Evolutionary conservation across 2,888 invertebrate genomes (phyloP).

Genomic region (Tachina lurida): DNA sequence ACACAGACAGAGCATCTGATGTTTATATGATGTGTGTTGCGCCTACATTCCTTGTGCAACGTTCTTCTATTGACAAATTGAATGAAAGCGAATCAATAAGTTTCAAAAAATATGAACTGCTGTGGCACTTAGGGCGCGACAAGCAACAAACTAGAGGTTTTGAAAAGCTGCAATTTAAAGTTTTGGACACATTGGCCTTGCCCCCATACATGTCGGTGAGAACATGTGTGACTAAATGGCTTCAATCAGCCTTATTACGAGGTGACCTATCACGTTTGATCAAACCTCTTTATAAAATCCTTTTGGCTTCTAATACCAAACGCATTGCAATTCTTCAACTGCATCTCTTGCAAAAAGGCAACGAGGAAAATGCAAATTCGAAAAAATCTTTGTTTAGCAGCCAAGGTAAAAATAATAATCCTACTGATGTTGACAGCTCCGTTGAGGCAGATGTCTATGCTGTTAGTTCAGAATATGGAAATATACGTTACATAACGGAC

Average conservation of each 20-base stretch:
- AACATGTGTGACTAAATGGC: constrained; percentile 89
- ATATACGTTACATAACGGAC: constrained; percentile 85
- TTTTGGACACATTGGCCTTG: constrained; percentile 83
- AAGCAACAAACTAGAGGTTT: constrained; percentile 83
- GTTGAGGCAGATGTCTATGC: constrained; percentile 88
- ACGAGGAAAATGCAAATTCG: constrained; percentile 75
- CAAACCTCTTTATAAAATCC: constrained; percentile 89
- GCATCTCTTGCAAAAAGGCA: constrained; percentile 85
- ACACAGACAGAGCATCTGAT: constrained; percentile 79
- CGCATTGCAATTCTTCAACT: constrained; percentile 91
- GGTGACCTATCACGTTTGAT: constrained; percentile 91
- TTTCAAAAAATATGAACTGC: constrained; percentile 82
- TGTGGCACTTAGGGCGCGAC: constrained; percentile 91
- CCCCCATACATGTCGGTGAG: constrained; percentile 82
- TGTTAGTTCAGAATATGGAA: constrained; percentile 91
- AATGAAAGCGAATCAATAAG: constrained; percentile 81
- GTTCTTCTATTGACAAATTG: constrained; percentile 76
- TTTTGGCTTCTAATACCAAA: constrained; percentile 91
- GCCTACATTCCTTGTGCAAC: constrained; percentile 74
- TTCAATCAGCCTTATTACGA: constrained; percentile 88
- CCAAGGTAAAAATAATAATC: constrained; percentile 52
- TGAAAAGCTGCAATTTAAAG: constrained; percentile 88
- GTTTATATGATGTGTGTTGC: constrained; percentile 81
- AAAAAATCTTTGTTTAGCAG: constrained; percentile 75
- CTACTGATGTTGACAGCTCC: constrained; percentile 78